Percentiles rank a stretch among this genome's conserved stretches.
Evolutionary conservation across 2,113 vertebrate species (phyloP).

Genomic region (Mixornis gularis): DNA sequence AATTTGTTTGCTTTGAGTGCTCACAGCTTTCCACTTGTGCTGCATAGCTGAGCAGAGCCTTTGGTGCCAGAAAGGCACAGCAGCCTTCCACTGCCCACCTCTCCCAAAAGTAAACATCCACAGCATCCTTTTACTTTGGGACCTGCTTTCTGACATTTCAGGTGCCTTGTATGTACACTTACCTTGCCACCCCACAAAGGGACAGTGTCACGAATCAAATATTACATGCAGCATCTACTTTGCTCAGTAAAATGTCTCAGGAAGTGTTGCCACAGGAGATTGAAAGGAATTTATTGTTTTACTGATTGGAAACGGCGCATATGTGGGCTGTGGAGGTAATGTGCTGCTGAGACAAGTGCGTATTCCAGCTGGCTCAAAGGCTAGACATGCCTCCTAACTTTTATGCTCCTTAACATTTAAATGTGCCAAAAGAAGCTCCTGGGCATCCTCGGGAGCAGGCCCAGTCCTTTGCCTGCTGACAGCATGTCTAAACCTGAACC

Average conservation of each 20-base stretch:
- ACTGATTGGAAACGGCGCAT: slow-evolving; percentile 15
- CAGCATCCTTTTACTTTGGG: background rate
- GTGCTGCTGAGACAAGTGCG: slow-evolving; percentile 41
- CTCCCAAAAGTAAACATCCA: background rate
- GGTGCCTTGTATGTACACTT: background rate
- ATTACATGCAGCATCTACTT: background rate
- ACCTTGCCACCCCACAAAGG: background rate
- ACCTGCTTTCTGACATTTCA: background rate
- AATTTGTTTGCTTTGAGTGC: background rate
- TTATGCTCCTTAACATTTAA: slow-evolving; percentile 11
- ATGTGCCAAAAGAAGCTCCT: slow-evolving; percentile 56
- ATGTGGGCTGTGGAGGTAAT: slow-evolving; percentile 38
- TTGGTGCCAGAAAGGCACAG: background rate
- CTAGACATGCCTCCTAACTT: slow-evolving; percentile 59
- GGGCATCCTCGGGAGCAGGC: slow-evolving; percentile 54
- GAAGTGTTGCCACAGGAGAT: slow-evolving; percentile 10
- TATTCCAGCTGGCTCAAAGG: slow-evolving; percentile 59
- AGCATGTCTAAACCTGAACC: slow-evolving; percentile 45
- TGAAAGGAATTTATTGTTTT: slow-evolving; percentile 57
- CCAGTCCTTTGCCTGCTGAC: slow-evolving; percentile 22
- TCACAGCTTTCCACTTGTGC: background rate
- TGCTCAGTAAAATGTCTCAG: background rate
- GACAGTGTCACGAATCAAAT: background rate
- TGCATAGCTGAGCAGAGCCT: background rate
- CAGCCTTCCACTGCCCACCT: background rate